Evolutionary conservation across 2,113 vertebrate species (phyloP).

Genomic region (Mastomys coucha): DNA sequence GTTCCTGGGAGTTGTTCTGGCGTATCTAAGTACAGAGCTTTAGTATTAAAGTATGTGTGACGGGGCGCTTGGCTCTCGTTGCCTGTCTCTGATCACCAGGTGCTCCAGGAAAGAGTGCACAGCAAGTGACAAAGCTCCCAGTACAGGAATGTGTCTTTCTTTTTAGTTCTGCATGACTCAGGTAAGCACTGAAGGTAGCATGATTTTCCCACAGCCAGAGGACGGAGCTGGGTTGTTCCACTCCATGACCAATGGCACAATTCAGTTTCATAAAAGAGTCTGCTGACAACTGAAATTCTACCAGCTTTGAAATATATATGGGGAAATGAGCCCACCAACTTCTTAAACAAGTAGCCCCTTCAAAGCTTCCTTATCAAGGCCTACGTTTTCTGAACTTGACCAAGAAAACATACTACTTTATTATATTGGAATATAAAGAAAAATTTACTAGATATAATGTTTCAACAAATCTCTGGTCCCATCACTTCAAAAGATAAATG

Average conservation of each 20-base stretch:
- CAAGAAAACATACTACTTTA: constrained; percentile 79
- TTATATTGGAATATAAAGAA: constrained; percentile 69
- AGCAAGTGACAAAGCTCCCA: constrained; percentile 74
- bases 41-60: constrained; percentile 67
- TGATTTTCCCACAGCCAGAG: constrained; percentile 69
- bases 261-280: constrained; percentile 32
- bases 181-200: constrained; percentile 69
- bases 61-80: constrained; percentile 71
- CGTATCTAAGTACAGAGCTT: constrained; percentile 78
- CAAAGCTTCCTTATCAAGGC: constrained; percentile 70
- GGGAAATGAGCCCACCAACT: constrained; percentile 69
- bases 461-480: constrained; percentile 77
- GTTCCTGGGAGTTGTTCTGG: constrained; percentile 72
- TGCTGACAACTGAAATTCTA: constrained; percentile 68
- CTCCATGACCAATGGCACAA: constrained; percentile 70
- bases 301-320: constrained; percentile 71
- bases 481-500: constrained; percentile 71
- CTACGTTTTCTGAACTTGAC: constrained; percentile 68
- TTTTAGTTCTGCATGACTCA: constrained; percentile 55
- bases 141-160: constrained; percentile 67
- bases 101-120: constrained; percentile 49
- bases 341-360: constrained; percentile 72
- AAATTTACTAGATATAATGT: constrained; percentile 71
- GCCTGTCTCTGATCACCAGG: constrained; percentile 72
- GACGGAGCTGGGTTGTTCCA: background rate